Base-by-base conservation (phyloP, 2,797 vertebrate genomes). In the Clamator glandarius region DNA sequence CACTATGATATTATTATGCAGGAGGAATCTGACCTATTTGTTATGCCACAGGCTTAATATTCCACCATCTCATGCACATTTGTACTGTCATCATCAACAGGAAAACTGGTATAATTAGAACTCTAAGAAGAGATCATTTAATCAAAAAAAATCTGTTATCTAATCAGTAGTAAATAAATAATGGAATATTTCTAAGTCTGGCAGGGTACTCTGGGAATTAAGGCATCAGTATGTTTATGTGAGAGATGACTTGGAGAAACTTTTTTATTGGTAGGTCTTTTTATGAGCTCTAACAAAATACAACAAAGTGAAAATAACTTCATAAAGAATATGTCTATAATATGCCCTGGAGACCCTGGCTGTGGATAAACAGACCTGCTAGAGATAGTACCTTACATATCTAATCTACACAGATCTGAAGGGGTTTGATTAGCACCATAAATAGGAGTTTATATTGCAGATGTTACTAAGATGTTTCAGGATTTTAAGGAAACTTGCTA, bases 241-340 rank as follows among this genome's bases (percentile, higher is more conserved):
- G 59, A 84, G 35, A 73, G 48, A 19, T 67, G 29, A 92, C 42
- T 19, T 76, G 69, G 35, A 89, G 33, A 11, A 86, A 61, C 46
- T 58, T 67, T 57, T 94, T 87, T 83, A 74, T 46, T 81, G n/a
- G 46, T 51, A 92, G 61, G 31, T 42, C 39, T 66, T 91, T 91
- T 78, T 66, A 78, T 2, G 8, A 90, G 21, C 16, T 84, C 61
- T 80, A 84, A 87, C 17, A 89, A 93, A 92, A 92, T 52, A 54
- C 36, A 90, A 68, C 28, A 64, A 92, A 93, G n/a, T 72, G 72
- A 91, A 95, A 94, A 91, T 78, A 75, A 72, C 61, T 92, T 93
- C 24, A 52, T 80, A 81, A 86, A 85, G 57, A 69, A n/a, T 62
- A 81, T 33, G 31, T 77, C 87, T 87, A 4, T 58, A 94, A 85